Conservation (phyloP, 2,113 vertebrate genomes). For the Anoura caudifer region DNA sequence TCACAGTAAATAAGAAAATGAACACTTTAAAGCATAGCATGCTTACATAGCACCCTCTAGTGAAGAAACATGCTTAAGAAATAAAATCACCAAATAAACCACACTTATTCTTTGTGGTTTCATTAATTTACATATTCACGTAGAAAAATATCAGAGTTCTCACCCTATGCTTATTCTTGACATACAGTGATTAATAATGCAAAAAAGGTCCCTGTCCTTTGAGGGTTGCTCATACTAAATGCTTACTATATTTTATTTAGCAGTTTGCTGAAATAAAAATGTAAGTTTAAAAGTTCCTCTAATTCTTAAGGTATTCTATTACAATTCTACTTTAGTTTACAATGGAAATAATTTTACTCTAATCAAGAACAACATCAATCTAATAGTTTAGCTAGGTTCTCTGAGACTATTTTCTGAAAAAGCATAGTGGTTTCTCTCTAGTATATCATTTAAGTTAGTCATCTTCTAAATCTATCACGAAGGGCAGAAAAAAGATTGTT, state of each 20-base stretch:
- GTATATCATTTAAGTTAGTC: not conserved
- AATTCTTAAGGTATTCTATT: not conserved
- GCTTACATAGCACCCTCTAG: constrained; percentile 50
- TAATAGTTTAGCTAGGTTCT: not conserved
- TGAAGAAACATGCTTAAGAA: constrained; percentile 6
- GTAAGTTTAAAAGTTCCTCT: not conserved
- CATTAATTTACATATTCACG: not conserved
- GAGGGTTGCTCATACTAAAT: not conserved
- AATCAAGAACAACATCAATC: not conserved
- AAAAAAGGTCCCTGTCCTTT: not conserved
- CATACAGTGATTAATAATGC: not conserved
- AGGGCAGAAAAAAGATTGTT: not conserved
- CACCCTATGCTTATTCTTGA: not conserved
- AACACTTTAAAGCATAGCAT: not conserved
- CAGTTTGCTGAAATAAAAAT: not conserved
- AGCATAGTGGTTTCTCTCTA: not conserved
- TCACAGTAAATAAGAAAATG: not conserved
- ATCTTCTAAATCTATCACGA: not conserved
- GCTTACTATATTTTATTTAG: constrained; percentile 27
- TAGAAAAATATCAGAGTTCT: not conserved
- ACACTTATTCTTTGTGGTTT: not conserved
- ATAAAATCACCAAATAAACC: not conserved
- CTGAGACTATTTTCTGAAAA: not conserved
- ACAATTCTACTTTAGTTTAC: not conserved
- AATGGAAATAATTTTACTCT: not conserved